These are phyloP conservation scores for Xenentodon cancila DNA, from an alignment of 2,797 vertebrate genomes.

Conservation along the genomic window DNA sequence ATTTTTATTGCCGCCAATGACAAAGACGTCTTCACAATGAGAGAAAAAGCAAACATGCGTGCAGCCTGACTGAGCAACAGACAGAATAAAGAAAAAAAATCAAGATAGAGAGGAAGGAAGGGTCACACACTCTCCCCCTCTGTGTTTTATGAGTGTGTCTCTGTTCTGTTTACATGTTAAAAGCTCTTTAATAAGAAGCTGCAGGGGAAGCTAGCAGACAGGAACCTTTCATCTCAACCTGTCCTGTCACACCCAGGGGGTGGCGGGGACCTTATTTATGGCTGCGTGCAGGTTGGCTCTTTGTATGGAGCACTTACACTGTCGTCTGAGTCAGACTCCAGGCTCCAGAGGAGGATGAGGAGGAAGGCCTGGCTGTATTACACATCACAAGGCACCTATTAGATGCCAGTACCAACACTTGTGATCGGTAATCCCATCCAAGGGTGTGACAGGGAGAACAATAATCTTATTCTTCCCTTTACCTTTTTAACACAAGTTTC, in stretches of 20 bases:
- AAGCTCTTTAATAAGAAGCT: slow-evolving; percentile 81
- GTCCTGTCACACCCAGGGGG: slow-evolving; percentile 62
- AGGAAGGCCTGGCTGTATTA: slow-evolving; percentile 21
- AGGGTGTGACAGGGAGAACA: background rate
- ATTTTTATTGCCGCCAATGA: background rate
- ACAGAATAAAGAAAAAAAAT: slow-evolving; percentile 15
- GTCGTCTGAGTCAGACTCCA: slow-evolving; percentile 57
- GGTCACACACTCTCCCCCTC: slow-evolving; percentile 41
- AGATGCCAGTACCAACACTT: slow-evolving; percentile 1
- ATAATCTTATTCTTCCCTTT: too few species aligned
- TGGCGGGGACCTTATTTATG: slow-evolving; percentile 75
- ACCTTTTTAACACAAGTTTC: too few species aligned
- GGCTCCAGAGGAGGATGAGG: slow-evolving; percentile 54
- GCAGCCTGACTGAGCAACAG: slow-evolving; percentile 10
- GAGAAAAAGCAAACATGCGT: background rate
- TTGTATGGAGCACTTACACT: slow-evolving; percentile 65
- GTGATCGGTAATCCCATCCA: background rate
- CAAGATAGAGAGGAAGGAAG: slow-evolving; percentile 41
- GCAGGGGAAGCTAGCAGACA: slow-evolving; percentile 63
- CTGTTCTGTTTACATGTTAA: slow-evolving; percentile 78
- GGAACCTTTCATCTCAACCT: slow-evolving; percentile 82
- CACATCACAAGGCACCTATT: slow-evolving; percentile 49
- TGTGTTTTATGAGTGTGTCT: slow-evolving; percentile 80
- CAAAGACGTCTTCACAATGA: background rate
- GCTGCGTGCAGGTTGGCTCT: slow-evolving; percentile 64